phyloP scores from a whole-genome alignment of 2,888 invertebrate genomes.

The Caenorhabditis sp. region DNA sequence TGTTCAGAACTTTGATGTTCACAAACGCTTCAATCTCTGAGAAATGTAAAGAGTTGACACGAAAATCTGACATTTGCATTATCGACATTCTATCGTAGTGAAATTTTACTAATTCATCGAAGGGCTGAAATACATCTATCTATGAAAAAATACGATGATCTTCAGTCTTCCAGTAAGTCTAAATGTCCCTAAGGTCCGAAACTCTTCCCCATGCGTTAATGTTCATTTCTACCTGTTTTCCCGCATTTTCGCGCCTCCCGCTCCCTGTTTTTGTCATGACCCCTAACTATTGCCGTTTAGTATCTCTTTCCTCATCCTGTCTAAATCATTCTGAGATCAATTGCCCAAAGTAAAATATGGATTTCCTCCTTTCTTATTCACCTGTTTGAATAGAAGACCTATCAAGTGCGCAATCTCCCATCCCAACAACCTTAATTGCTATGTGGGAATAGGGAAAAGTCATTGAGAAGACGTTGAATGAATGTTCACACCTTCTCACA shows the following conservation, averaged over 20 bases:
- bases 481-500: slow-evolving; percentile 46
- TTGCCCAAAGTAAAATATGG: slow-evolving; percentile 54
- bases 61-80: no score
- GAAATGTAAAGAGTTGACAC: no score
- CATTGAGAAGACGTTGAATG: slow-evolving; percentile 21
- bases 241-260: neutral
- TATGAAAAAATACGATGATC: no score
- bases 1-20: no score
- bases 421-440: slow-evolving; percentile 48
- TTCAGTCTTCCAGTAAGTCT: no score
- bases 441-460: slow-evolving; percentile 3
- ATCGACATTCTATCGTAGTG: no score
- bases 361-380: neutral
- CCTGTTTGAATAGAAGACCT: slow-evolving; percentile 58
- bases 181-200: no score
- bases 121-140: no score
- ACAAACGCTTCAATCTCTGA: no score
- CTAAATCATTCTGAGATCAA: slow-evolving; percentile 28
- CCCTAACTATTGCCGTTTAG: neutral
- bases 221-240: slow-evolving; percentile 19
- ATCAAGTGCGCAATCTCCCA: slow-evolving; percentile 56
- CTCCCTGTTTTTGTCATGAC: neutral
- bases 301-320: neutral
- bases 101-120: no score
- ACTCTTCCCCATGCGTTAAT: no score